Evolutionary conservation across 2,888 invertebrate species (phyloP).

Genomic region (Macrosoma leucophasiata): DNA sequence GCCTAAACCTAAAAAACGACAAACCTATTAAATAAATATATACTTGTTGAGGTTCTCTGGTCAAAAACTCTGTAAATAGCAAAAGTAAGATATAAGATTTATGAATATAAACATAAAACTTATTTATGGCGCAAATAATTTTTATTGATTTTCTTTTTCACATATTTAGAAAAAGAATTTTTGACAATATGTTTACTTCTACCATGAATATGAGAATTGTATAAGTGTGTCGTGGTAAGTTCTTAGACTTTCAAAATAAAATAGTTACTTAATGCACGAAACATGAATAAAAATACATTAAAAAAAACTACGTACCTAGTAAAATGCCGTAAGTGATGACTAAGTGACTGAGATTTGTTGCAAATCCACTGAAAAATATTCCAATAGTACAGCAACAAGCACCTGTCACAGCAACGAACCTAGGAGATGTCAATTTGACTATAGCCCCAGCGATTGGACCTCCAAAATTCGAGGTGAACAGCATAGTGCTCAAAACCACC

Average conservation of each 20-base stretch:
- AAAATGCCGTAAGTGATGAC: constrained; percentile 62
- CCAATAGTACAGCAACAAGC: constrained; percentile 55
- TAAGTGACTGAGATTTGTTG: constrained; percentile 61
- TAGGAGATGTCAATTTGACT: constrained; percentile 65
- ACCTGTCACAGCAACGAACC: constrained; percentile 59
- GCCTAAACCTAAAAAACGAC: constrained; percentile 74
- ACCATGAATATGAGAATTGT: too few species aligned
- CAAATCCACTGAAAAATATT: constrained; percentile 63
- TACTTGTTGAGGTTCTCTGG: neutral
- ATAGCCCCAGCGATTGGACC: constrained; percentile 83
- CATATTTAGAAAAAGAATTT: too few species aligned
- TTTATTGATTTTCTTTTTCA: too few species aligned
- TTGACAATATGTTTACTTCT: too few species aligned
- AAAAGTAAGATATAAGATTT: neutral
- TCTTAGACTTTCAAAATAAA: too few species aligned
- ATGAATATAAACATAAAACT: neutral
- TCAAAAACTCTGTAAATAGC: neutral
- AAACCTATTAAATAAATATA: neutral
- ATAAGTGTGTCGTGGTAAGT: too few species aligned
- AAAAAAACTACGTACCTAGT: constrained; percentile 57
- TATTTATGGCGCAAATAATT: too few species aligned
- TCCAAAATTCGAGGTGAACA: constrained; percentile 78
- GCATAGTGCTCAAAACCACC: constrained; percentile 80
- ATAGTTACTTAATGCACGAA: too few species aligned
- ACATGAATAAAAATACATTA: too few species aligned